Conservation (phyloP, 2,113 vertebrate genomes). For the Kryptolebias marmoratus region DNA sequence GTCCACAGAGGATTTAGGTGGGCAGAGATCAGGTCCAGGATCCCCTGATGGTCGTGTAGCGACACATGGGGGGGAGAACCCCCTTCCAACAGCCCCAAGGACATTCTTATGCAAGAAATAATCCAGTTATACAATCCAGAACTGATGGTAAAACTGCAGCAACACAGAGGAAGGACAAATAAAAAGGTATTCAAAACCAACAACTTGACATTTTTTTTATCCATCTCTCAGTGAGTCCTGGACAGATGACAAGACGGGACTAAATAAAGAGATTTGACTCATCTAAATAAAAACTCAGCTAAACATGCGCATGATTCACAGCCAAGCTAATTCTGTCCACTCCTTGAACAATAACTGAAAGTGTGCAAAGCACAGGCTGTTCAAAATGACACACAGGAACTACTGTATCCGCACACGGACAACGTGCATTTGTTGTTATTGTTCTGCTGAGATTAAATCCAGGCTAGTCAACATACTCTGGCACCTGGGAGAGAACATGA, state of each 20-base stretch:
- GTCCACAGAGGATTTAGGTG: constrained; percentile 32
- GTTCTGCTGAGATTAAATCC: not conserved
- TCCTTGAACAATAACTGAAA: constrained; percentile 23
- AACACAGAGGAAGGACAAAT: constrained; percentile 11
- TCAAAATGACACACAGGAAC: constrained; percentile 6
- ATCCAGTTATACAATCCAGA: constrained; percentile 61
- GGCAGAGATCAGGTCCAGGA: constrained; percentile 16
- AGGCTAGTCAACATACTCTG: not conserved
- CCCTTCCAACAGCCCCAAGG: constrained; percentile 2
- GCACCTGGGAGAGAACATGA: too few species aligned
- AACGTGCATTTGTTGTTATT: constrained; percentile 14
- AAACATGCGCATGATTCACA: constrained; percentile 34
- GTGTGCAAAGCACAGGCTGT: constrained; percentile 19
- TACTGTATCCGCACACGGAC: not conserved
- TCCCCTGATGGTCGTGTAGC: constrained; percentile 11
- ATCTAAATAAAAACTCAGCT: not conserved
- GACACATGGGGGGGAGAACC: constrained; percentile 24
- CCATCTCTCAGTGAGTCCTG: not conserved
- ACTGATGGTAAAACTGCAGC: constrained; percentile 7
- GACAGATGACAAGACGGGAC: not conserved
- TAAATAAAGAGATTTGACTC: constrained; percentile 2
- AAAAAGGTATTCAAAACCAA: constrained; percentile 23
- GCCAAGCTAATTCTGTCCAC: constrained; percentile 30
- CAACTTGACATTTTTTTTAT: constrained; percentile 14
- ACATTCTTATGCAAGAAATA: constrained; percentile 64